phyloP scores from a whole-genome alignment of 2,797 vertebrate species.

The Nasua narica region DNA sequence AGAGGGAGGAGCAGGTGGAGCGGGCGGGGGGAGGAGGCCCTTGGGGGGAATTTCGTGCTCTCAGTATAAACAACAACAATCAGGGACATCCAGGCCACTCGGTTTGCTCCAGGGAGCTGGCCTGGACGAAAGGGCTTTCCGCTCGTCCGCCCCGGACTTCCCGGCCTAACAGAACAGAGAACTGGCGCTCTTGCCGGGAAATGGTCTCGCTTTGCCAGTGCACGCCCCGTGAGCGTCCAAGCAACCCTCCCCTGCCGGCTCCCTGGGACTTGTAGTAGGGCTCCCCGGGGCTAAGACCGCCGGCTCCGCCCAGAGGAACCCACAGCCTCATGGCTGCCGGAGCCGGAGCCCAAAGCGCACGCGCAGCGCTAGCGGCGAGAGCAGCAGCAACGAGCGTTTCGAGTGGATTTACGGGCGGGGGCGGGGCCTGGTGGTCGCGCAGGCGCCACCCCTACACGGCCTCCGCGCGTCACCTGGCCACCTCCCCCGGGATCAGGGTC shows the following conservation, averaged over 20 bases:
- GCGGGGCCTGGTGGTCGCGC: background rate
- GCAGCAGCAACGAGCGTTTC: fast-evolving
- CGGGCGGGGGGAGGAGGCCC: background rate
- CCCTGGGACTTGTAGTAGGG: background rate
- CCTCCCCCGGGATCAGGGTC: background rate
- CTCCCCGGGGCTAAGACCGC: background rate
- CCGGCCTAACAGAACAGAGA: background rate
- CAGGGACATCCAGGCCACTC: background rate
- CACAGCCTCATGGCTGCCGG: background rate
- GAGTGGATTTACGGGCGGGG: background rate
- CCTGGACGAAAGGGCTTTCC: constrained; percentile 19
- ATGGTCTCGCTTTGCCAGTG: background rate
- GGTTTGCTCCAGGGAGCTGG: background rate
- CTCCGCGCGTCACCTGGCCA: fast-evolving
- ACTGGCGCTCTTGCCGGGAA: constrained; percentile 23
- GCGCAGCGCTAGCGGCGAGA: background rate
- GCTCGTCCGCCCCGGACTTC: constrained; percentile 24
- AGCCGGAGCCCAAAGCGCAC: background rate
- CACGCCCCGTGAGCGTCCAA: background rate
- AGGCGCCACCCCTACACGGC: fast-evolving
- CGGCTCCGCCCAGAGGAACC: background rate
- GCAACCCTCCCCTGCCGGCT: background rate
- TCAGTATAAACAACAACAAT: background rate
- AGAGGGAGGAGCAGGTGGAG: background rate
- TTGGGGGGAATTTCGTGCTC: background rate